Percentiles rank a stretch among this genome's conserved stretches.
Evolutionary conservation across 2,888 invertebrate genomes (phyloP).

Genomic region (Tetramorium bicarinatum): DNA sequence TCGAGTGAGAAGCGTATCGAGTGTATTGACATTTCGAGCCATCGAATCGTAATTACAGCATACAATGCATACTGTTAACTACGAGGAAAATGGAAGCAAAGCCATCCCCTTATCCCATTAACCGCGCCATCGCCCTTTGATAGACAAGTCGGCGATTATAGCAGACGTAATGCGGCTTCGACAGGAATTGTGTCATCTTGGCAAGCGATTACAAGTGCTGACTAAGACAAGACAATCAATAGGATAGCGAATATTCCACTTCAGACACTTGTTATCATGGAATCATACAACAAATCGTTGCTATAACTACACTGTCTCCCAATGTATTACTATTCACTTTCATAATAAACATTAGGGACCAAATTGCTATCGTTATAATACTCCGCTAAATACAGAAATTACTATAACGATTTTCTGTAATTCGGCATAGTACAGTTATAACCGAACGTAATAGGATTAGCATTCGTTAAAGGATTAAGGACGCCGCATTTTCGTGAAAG

Average conservation of each 20-base stretch:
- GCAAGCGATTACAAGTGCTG: slow-evolving; percentile 44
- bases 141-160: slow-evolving; percentile 52
- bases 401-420: neutral
- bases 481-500: neutral
- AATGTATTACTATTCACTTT: neutral
- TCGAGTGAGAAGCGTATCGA: slow-evolving; percentile 14
- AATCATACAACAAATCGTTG: slow-evolving; percentile 17
- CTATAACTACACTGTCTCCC: neutral
- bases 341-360: neutral
- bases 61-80: slow-evolving; percentile 56
- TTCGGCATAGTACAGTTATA: neutral
- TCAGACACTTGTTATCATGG: slow-evolving; percentile 25
- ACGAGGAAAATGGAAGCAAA: slow-evolving; percentile 45
- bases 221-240: slow-evolving; percentile 49
- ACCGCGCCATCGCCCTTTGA: slow-evolving; percentile 53
- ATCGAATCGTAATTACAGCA: slow-evolving; percentile 47
- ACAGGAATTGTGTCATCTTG: slow-evolving; percentile 50
- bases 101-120: slow-evolving; percentile 55
- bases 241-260: slow-evolving; percentile 18
- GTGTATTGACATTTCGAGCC: slow-evolving; percentile 36
- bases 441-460: too few relatives aligned
- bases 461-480: slow-evolving; percentile 6
- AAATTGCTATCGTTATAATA: neutral
- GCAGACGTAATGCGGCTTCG: slow-evolving; percentile 50
- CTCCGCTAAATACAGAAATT: neutral